Conservation (phyloP, 2,113 vertebrate species). For the Sakesphorus luctuosus region DNA sequence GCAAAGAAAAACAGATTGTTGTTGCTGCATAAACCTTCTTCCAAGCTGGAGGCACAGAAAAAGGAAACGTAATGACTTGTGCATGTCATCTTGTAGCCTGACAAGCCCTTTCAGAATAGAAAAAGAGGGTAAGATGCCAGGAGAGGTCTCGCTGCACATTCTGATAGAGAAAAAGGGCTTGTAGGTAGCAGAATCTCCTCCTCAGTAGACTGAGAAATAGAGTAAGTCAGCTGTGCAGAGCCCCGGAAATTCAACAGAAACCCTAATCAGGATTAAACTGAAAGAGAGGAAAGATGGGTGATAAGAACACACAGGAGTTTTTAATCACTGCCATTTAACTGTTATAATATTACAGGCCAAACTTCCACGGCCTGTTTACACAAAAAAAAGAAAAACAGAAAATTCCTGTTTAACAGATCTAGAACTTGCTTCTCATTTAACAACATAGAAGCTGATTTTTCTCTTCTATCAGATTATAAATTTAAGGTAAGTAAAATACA, state of each 20-base stretch:
- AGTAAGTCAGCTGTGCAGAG: not conserved
- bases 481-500: not conserved
- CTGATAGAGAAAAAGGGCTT: not conserved
- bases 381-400: not conserved
- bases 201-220: not conserved
- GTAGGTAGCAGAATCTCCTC: not conserved
- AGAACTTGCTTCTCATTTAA: not conserved
- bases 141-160: not conserved
- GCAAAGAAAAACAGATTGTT: conserved; percentile 22
- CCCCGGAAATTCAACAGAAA: not conserved
- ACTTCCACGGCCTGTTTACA: not conserved
- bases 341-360: not conserved
- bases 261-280: not conserved
- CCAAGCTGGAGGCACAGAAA: conserved; percentile 17
- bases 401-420: not conserved
- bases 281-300: not conserved
- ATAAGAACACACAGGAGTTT: not conserved
- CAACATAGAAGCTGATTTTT: not conserved
- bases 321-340: not conserved
- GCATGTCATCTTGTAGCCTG: conserved; percentile 11
- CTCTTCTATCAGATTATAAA: not conserved
- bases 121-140: not conserved
- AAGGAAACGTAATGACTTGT: conserved; percentile 25
- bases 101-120: not conserved
- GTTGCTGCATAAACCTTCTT: conserved; percentile 25